These are phyloP conservation scores for Harpalus rubripes DNA, from an alignment of 2,888 invertebrate species.

Conservation along the genomic window DNA sequence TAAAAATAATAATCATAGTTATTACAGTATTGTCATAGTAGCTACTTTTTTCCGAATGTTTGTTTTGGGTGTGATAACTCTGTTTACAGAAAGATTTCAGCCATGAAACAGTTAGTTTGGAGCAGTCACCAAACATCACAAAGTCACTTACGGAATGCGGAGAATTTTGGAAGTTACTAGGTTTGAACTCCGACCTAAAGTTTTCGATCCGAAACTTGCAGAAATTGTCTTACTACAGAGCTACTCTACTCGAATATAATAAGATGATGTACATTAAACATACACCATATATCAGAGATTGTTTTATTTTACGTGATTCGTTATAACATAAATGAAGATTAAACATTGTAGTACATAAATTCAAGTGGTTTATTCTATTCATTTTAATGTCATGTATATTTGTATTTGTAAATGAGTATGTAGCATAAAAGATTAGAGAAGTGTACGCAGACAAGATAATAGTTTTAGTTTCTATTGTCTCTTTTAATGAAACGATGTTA, in stretches of 20 bases:
- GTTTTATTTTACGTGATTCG: background rate
- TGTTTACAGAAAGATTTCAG: background rate
- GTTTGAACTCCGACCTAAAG: background rate
- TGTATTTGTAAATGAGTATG: background rate
- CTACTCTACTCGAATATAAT: background rate
- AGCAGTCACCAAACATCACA: background rate
- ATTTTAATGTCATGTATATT: background rate
- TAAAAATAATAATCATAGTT: too few relatives aligned
- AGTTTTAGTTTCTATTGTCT: slow-evolving; percentile 3
- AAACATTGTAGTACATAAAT: background rate
- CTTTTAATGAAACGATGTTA: background rate
- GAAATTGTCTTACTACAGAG: background rate
- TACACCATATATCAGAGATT: background rate
- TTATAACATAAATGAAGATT: background rate
- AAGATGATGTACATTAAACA: background rate
- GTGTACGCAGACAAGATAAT: background rate
- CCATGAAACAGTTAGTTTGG: background rate
- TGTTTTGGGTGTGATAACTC: background rate
- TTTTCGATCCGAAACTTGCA: background rate
- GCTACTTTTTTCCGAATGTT: background rate
- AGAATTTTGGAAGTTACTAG: slow-evolving; percentile 2
- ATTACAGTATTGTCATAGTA: too few relatives aligned
- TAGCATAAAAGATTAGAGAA: background rate
- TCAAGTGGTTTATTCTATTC: background rate
- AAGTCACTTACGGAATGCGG: background rate